phyloP scores from a whole-genome alignment of 2,113 vertebrate genomes.

The Amazona vittata region DNA sequence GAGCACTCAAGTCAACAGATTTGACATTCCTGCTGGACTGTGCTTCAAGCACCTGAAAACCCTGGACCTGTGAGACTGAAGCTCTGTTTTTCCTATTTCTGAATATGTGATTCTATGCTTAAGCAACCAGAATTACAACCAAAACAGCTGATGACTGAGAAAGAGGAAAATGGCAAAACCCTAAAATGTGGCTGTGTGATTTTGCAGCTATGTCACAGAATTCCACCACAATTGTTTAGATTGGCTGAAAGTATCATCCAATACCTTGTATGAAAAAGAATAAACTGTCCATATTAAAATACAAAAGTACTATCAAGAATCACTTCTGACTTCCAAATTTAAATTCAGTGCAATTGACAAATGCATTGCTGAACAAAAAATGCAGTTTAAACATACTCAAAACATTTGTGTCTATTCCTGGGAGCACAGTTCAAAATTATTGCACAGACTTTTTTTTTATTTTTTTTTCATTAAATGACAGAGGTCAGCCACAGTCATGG shows the following conservation, averaged over 20 bases:
- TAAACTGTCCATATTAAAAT: constrained; percentile 82
- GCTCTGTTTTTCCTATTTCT: constrained; percentile 49
- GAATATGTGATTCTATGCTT: constrained; percentile 46
- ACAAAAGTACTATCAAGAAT: constrained; percentile 83
- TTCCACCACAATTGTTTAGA: constrained; percentile 68
- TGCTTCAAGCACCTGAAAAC: neutral
- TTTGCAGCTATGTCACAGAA: constrained; percentile 72
- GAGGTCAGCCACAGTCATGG: constrained; percentile 78
- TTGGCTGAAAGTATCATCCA: constrained; percentile 68
- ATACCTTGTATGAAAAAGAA: constrained; percentile 74
- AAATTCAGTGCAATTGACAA: constrained; percentile 85
- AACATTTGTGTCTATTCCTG: constrained; percentile 86
- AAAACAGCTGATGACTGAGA: constrained; percentile 40
- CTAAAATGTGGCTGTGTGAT: constrained; percentile 68
- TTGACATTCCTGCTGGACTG: neutral
- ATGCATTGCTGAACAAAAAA: constrained; percentile 80
- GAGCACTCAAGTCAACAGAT: neutral
- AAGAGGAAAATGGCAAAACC: constrained; percentile 71
- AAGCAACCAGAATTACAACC: constrained; percentile 61
- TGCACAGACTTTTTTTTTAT: constrained; percentile 81
- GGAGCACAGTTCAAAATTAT: constrained; percentile 86
- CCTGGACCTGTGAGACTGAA: constrained; percentile 51
- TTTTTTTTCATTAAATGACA: constrained; percentile 77
- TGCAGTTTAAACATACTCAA: constrained; percentile 81
- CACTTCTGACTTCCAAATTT: constrained; percentile 81